Evolutionary conservation across 2,888 invertebrate genomes (phyloP).

Genomic region (Eumacrocentrus americanus): DNA sequence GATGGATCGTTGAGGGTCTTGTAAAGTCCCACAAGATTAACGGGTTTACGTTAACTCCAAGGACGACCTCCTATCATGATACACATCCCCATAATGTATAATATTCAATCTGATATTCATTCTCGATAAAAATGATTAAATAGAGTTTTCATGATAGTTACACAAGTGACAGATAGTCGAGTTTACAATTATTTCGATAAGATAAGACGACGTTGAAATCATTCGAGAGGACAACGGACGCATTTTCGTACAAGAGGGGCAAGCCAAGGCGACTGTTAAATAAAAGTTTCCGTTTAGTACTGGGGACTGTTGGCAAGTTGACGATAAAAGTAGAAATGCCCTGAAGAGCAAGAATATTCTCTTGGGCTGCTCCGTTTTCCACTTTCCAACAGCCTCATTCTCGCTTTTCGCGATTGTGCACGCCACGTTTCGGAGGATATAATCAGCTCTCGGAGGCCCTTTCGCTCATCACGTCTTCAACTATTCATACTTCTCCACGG

Average conservation of each 20-base stretch:
- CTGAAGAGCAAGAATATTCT: not conserved
- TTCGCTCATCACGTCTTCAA: not conserved
- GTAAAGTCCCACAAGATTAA: conserved; percentile 8
- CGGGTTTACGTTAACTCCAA: not conserved
- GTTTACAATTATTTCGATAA: too few relatives aligned
- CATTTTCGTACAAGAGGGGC: too few relatives aligned
- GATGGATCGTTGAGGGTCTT: conserved; percentile 3
- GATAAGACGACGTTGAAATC: too few relatives aligned
- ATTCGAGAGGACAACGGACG: too few relatives aligned
- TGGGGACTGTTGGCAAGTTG: not conserved
- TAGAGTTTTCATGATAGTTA: too few relatives aligned
- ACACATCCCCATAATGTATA: not conserved
- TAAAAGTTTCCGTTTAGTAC: not conserved
- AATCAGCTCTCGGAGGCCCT: not conserved
- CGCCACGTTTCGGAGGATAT: not conserved
- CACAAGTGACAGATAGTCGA: too few relatives aligned
- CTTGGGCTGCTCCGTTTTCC: not conserved
- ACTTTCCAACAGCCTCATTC: not conserved
- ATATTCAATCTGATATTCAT: not conserved
- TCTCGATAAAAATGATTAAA: not conserved
- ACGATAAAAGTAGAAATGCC: not conserved
- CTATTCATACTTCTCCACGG: too few relatives aligned
- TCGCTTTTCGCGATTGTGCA: not conserved
- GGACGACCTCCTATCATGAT: not conserved
- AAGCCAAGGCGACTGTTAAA: not conserved